These are phyloP conservation scores for Epistrophella euchroma DNA, from an alignment of 2,888 invertebrate species.

Conservation along the genomic window DNA sequence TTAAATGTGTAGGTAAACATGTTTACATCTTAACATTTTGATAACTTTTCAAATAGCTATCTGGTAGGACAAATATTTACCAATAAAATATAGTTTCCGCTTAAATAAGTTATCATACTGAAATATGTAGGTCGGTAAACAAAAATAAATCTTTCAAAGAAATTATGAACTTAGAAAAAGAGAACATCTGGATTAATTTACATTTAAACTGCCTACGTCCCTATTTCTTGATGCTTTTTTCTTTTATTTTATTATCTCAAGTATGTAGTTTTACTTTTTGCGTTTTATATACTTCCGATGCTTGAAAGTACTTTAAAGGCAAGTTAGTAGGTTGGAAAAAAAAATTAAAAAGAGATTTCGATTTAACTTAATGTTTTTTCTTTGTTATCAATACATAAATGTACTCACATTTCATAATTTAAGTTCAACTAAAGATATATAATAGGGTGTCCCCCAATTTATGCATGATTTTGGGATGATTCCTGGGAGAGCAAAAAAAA, in stretches of 20 bases:
- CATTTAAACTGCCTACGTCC: neutral
- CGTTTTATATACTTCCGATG: neutral
- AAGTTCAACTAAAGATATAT: no score
- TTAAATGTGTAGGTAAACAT: neutral
- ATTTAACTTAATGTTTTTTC: no score
- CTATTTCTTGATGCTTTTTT: neutral
- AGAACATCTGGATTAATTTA: neutral
- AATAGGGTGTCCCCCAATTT: no score
- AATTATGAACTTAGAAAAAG: neutral
- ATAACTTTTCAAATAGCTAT: neutral
- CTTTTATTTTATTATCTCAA: neutral
- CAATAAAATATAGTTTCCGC: neutral
- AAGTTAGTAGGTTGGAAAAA: no score
- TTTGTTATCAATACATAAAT: no score
- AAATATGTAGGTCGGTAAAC: neutral
- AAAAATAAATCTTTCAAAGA: conserved; percentile 2
- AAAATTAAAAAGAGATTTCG: no score
- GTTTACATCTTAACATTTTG: neutral
- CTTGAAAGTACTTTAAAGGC: no score
- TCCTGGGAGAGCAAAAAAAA: no score
- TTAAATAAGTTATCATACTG: neutral
- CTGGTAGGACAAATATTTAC: neutral
- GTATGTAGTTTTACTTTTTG: neutral
- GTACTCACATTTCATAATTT: no score
- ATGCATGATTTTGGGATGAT: no score